These are phyloP conservation scores for Halyomorpha halys DNA, from an alignment of 1,140 invertebrate genomes.

Conservation along the genomic window DNA sequence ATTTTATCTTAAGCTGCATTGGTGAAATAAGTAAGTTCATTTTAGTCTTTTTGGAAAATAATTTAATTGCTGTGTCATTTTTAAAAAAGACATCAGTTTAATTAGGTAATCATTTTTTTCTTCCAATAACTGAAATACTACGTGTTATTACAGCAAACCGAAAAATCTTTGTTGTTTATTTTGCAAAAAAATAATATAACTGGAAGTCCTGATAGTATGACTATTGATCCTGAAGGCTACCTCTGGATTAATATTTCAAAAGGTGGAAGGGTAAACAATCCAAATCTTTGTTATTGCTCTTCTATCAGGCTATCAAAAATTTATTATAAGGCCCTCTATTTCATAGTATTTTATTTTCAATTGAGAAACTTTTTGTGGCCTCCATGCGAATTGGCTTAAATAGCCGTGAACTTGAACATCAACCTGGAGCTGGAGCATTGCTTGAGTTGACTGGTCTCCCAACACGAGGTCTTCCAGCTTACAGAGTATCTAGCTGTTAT, in stretches of 20 bases:
- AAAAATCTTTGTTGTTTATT: slow-evolving; percentile 38
- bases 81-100: too few species aligned
- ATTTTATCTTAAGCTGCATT: too few species aligned
- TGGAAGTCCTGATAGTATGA: slow-evolving; percentile 58
- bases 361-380: slow-evolving; percentile 43
- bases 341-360: too few species aligned
- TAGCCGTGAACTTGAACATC: slow-evolving; percentile 42
- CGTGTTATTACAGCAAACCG: slow-evolving; percentile 36
- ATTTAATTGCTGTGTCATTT: not conserved
- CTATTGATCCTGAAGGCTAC: slow-evolving; percentile 50
- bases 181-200: slow-evolving; percentile 36
- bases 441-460: slow-evolving; percentile 58
- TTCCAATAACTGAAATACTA: too few species aligned
- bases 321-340: too few species aligned
- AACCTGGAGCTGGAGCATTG: slow-evolving; percentile 55
- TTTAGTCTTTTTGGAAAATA: not conserved
- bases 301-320: not conserved
- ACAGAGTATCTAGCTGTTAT: not conserved
- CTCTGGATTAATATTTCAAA: slow-evolving; percentile 54
- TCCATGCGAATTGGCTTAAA: slow-evolving; percentile 38
- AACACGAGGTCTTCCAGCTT: slow-evolving; percentile 41
- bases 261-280: slow-evolving; percentile 33
- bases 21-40: slow-evolving; percentile 53
- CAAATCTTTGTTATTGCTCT: too few species aligned
- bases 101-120: too few species aligned